Evolutionary conservation across 2,113 vertebrate species (phyloP).

Genomic region (Neopipo cinnamomea): DNA sequence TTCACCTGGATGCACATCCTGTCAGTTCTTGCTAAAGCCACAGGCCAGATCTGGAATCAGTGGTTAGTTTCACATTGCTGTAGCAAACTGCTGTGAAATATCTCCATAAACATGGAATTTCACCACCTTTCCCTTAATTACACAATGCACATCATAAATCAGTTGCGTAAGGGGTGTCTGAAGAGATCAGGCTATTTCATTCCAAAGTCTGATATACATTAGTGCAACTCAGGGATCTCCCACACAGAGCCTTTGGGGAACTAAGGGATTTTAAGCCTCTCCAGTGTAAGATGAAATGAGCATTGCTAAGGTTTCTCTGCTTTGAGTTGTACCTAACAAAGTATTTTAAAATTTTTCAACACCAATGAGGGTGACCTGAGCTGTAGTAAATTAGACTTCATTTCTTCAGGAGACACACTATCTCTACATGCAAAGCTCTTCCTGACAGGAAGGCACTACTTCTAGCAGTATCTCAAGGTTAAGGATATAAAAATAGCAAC

Average conservation of each 20-base stretch:
- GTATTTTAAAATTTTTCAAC: neutral
- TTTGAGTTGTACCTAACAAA: neutral
- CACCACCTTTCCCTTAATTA: constrained; percentile 15
- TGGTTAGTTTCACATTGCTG: rapidly evolving
- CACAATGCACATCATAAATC: neutral
- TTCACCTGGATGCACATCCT: neutral
- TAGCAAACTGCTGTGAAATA: neutral
- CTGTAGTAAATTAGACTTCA: neutral
- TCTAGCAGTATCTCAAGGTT: neutral
- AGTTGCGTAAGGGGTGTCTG: neutral
- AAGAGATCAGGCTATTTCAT: neutral
- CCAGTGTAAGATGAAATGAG: neutral
- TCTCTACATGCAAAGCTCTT: neutral
- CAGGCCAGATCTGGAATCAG: neutral
- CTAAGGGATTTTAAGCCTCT: neutral
- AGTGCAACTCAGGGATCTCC: neutral
- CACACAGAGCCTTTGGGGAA: neutral
- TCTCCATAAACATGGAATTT: neutral
- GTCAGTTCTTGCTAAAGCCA: neutral
- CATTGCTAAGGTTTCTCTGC: neutral
- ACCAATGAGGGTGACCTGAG: neutral
- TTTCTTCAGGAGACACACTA: neutral
- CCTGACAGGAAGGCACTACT: neutral
- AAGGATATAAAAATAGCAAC: neutral
- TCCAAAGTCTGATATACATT: neutral